Conservation (phyloP, 2,888 invertebrate genomes). For the Epicampocera succincta region DNA sequence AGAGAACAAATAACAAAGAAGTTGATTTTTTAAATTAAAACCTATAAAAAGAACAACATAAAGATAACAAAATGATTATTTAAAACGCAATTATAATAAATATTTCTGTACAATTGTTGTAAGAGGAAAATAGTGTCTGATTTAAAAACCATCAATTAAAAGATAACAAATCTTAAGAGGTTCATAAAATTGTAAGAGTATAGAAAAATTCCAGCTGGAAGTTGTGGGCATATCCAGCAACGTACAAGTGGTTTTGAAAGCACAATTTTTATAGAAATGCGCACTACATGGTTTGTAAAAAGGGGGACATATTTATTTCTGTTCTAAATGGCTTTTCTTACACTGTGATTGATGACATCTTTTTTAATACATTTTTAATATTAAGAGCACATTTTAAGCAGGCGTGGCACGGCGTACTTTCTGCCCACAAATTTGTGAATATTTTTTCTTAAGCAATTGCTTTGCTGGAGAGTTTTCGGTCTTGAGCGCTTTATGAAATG, state of each 20-base stretch:
- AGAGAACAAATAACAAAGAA: conserved; percentile 1
- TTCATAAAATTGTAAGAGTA: conserved; percentile 3
- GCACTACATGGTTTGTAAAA: too few relatives aligned
- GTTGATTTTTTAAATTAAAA: conserved; percentile 34
- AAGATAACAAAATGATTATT: conserved; percentile 54
- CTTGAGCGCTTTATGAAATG: too few relatives aligned
- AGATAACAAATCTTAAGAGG: conserved; percentile 37
- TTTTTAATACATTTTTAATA: too few relatives aligned
- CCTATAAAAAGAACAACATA: conserved; percentile 45
- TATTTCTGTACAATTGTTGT: conserved; percentile 8
- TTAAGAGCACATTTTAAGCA: too few relatives aligned
- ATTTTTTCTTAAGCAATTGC: too few relatives aligned
- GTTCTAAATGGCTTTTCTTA: too few relatives aligned
- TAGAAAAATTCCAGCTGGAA: conserved; percentile 4
- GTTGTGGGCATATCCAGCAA: background rate
- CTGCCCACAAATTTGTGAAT: too few relatives aligned
- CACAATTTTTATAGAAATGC: too few relatives aligned
- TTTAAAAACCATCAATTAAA: conserved; percentile 46
- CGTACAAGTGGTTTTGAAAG: background rate
- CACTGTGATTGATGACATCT: too few relatives aligned
- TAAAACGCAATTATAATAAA: conserved; percentile 54
- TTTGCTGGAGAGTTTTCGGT: too few relatives aligned
- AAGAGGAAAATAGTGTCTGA: conserved; percentile 12
- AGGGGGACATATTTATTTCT: too few relatives aligned
- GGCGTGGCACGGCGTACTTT: too few relatives aligned